These are phyloP conservation scores for Gymnosoma rotundatum DNA, from an alignment of 2,888 invertebrate genomes.

Conservation along the genomic window DNA sequence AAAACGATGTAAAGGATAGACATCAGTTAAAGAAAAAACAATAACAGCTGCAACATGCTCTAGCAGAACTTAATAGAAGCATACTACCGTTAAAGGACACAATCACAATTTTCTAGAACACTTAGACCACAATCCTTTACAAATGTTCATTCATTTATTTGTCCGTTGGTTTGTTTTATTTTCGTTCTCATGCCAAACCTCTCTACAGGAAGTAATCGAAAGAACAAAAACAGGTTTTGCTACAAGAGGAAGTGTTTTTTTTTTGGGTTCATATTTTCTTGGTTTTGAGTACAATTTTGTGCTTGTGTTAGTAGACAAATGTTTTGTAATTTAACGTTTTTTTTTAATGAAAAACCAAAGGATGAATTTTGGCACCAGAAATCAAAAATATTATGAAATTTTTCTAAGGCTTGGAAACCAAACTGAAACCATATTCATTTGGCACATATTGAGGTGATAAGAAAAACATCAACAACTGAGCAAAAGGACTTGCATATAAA, in stretches of 20 bases:
- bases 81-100: slow-evolving; percentile 41
- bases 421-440: slow-evolving; percentile 66
- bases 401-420: slow-evolving; percentile 29
- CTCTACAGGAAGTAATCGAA: slow-evolving; percentile 55
- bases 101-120: slow-evolving; percentile 47
- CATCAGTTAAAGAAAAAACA: slow-evolving; percentile 9
- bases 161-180: background rate
- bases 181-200: slow-evolving; percentile 37
- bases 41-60: background rate
- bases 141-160: slow-evolving; percentile 32
- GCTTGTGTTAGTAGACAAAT: slow-evolving; percentile 45
- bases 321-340: slow-evolving; percentile 61
- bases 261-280: slow-evolving; percentile 19
- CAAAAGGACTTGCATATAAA: too few relatives aligned
- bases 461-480: slow-evolving; percentile 51
- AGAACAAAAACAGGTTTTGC: slow-evolving; percentile 36
- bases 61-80: slow-evolving; percentile 12
- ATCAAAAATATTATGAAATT: slow-evolving; percentile 53
- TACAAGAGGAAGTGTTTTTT: slow-evolving; percentile 10
- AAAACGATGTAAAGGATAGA: slow-evolving; percentile 37
- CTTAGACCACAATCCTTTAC: slow-evolving; percentile 54
- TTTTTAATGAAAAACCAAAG: slow-evolving; percentile 39
- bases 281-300: slow-evolving; percentile 44
- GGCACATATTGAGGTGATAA: slow-evolving; percentile 65
- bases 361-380: slow-evolving; percentile 55